Conservation (phyloP, 2,797 vertebrate species). For the Tarsius wallacei region DNA sequence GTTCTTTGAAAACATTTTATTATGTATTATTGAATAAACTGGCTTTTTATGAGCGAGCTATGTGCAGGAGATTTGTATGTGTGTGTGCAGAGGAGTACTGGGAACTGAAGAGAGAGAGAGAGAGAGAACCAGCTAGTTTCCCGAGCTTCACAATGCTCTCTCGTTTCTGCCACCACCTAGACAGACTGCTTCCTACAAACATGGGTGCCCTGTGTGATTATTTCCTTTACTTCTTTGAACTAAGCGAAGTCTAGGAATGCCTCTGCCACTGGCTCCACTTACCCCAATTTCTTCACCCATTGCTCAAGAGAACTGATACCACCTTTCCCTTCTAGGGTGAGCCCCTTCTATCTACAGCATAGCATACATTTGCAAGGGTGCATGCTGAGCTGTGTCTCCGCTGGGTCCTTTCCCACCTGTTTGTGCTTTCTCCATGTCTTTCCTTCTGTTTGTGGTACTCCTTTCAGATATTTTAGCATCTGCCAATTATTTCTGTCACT, state of each 20-base stretch:
- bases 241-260: background rate
- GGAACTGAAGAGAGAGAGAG: background rate
- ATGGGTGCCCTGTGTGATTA: background rate
- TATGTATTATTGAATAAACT: too few relatives aligned
- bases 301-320: background rate
- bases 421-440: background rate
- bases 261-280: background rate
- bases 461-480: background rate
- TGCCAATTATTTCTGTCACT: background rate
- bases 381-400: background rate
- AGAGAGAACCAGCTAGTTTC: background rate
- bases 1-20: background rate
- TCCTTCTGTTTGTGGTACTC: background rate
- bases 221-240: background rate
- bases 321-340: background rate
- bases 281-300: background rate
- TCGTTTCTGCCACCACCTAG: background rate
- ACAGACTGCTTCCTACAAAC: background rate
- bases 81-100: background rate
- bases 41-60: background rate
- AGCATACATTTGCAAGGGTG: background rate
- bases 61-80: background rate
- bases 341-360: too few relatives aligned
- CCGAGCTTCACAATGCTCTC: background rate
- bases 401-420: background rate